Evolutionary conservation across 2,888 invertebrate species (phyloP), one percentile per base, ranked within the genome.

Genomic region (Lycocerus yunnanus): DNA sequence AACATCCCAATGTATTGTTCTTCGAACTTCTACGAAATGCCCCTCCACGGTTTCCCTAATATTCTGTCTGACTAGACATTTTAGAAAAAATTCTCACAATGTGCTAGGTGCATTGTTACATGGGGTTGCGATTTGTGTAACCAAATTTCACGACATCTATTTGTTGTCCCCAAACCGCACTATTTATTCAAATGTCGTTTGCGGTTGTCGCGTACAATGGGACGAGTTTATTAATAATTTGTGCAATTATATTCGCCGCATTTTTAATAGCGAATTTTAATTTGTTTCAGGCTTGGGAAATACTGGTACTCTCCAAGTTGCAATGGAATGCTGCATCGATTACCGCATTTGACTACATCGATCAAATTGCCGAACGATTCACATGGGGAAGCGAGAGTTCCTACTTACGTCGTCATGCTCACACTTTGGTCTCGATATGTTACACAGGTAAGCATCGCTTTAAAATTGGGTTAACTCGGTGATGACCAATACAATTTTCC

Each of bases 321-420:
- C 91, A 93, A 84, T 96, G 95, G 95, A 93, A 95, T 87, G 88
- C 94, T 80, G 92, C 92, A 24, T 91, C 93, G 21, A 91, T 95
- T 70, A 95, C 95, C 1, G 93, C 94, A 9, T 93, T 93, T 86
- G 95, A 95, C 88, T 95, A 94, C 88, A 90, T 95, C 83, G 95
- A 95, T 85, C 95, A 94, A 82, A 90, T 95, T 80, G 88, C 95
- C 77, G 91, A 92, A 81, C 88, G 94, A 81, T 87, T 90, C 78
- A 86, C 90, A 15, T 92, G 92, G 90, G 90, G 90, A 75, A 88
- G 89, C 72, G 87, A 89, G 69, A 90, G 90, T 80, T 88, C 90
- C 66, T 88, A 92, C 65, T 89, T 94, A 59, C 89, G 94, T 80
- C 89, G 92, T 77, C 95, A 95, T 84, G 92, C 94, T 66, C 91